Conservation (phyloP, 1,140 invertebrate genomes). For the Physella acuta region DNA sequence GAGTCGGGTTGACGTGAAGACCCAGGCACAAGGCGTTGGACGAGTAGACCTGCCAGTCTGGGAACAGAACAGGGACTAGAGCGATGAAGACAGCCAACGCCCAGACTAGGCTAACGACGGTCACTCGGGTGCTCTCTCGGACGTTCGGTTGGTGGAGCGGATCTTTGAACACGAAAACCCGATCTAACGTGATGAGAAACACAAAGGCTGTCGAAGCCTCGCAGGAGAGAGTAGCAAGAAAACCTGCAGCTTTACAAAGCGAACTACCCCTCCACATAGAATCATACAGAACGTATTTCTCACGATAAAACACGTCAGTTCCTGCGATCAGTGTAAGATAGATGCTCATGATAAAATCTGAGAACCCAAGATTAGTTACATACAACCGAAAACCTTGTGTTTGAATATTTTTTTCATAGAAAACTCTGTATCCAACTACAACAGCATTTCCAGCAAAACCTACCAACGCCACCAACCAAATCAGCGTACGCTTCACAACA, state of each 20-base stretch:
- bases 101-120: not conserved
- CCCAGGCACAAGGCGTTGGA: conserved; percentile 18
- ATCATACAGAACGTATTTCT: conserved; percentile 41
- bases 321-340: conserved; percentile 48
- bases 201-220: conserved; percentile 26
- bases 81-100: not conserved
- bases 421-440: conserved; percentile 31
- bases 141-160: conserved; percentile 33
- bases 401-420: conserved; percentile 12
- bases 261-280: conserved; percentile 35
- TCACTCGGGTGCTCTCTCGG: not conserved
- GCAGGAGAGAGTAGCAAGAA: conserved; percentile 39
- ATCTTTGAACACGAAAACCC: conserved; percentile 38
- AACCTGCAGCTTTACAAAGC: conserved; percentile 44
- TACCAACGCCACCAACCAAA: conserved; percentile 27
- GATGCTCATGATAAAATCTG: conserved; percentile 53
- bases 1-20: conserved; percentile 13
- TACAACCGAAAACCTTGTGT: conserved; percentile 36
- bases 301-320: conserved; percentile 28
- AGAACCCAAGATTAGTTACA: conserved; percentile 41
- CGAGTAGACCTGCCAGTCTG: not conserved
- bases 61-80: not conserved
- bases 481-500: too few species aligned
- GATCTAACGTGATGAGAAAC: conserved; percentile 37
- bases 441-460: conserved; percentile 36